These are phyloP conservation scores for Caenorhabditis inopinata DNA, from an alignment of 1,140 invertebrate genomes.

Conservation along the genomic window DNA sequence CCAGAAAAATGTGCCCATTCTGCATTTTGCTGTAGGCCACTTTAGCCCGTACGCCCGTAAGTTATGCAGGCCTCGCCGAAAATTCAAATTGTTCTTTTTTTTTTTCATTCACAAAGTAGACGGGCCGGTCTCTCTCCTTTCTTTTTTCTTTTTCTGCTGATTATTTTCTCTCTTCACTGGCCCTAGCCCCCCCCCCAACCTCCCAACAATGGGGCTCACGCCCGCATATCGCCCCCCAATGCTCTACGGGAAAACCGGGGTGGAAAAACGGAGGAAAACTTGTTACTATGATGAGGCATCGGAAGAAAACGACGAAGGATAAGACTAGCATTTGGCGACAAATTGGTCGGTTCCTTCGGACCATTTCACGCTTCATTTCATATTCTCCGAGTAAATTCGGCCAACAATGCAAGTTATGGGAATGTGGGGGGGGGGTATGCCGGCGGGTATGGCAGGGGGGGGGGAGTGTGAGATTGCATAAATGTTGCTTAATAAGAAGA, in stretches of 20 bases:
- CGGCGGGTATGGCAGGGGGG: neutral
- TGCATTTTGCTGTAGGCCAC: too few species aligned
- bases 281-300: constrained; percentile 2
- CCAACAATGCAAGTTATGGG: neutral
- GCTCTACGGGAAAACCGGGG: neutral
- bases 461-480: constrained; percentile 20
- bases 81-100: too few species aligned
- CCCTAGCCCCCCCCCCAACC: too few species aligned
- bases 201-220: too few species aligned
- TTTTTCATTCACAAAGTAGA: too few species aligned
- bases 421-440: neutral
- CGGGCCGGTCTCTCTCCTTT: too few species aligned
- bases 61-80: too few species aligned
- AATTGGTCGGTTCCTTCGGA: constrained; percentile 23
- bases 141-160: too few species aligned
- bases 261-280: neutral
- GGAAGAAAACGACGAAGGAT: neutral
- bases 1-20: too few species aligned
- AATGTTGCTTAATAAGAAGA: constrained; percentile 30
- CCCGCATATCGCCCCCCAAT: neutral
- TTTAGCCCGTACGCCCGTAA: too few species aligned
- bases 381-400: constrained; percentile 21
- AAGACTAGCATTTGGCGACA: neutral
- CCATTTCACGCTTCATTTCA: constrained; percentile 18
- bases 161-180: too few species aligned